These are phyloP conservation scores for Plagiodera versicolora DNA, from an alignment of 2,888 invertebrate species.

Conservation along the genomic window DNA sequence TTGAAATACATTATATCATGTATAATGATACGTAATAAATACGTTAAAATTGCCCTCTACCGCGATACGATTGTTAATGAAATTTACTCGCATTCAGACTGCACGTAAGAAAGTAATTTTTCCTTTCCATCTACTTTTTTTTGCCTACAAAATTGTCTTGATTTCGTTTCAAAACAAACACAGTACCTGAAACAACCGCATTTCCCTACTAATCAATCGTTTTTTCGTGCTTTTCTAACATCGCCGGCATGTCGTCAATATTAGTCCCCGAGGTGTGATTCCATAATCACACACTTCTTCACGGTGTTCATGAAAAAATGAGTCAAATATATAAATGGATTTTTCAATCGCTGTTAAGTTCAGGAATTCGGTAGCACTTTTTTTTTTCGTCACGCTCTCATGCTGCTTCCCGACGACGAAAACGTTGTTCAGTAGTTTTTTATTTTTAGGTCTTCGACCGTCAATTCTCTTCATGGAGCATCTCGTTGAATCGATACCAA, in stretches of 20 bases:
- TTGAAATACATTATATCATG: slow-evolving; percentile 41
- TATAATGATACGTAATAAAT: slow-evolving; percentile 51
- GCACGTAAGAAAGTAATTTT: slow-evolving; percentile 45
- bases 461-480: neutral
- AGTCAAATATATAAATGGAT: no score
- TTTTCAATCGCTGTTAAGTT: slow-evolving; percentile 49
- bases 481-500: neutral
- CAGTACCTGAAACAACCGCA: no score
- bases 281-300: slow-evolving; percentile 52
- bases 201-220: no score
- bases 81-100: slow-evolving; percentile 55
- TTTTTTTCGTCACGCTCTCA: slow-evolving; percentile 1
- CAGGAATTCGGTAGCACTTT: neutral
- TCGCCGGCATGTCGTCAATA: no score
- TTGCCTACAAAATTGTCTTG: no score
- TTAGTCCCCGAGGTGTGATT: slow-evolving; percentile 55
- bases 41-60: slow-evolving; percentile 41
- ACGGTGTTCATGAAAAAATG: slow-evolving; percentile 53
- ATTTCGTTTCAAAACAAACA: no score
- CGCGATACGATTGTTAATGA: slow-evolving; percentile 50
- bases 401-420: slow-evolving; percentile 13
- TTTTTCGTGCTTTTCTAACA: no score
- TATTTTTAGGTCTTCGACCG: slow-evolving; percentile 14
- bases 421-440: slow-evolving; percentile 33
- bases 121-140: slow-evolving; percentile 27